These are phyloP conservation scores for Eupeodes corollae DNA, from an alignment of 1,140 invertebrate genomes.

Conservation along the genomic window DNA sequence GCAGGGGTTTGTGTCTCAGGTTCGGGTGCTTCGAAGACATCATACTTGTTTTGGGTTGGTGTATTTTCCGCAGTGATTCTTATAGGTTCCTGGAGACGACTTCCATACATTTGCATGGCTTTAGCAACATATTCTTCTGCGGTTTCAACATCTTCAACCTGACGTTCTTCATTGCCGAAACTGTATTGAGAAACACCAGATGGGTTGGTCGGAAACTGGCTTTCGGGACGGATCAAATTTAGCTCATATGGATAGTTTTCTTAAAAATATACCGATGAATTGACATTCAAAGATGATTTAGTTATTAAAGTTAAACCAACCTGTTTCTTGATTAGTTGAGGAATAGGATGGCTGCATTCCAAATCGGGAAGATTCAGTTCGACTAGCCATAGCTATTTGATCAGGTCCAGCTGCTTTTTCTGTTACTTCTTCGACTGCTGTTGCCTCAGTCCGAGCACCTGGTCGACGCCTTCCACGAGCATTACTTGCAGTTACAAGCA, in stretches of 20 bases:
- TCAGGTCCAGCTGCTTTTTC: slow-evolving; percentile 16
- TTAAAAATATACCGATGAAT: no score
- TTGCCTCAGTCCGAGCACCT: background rate
- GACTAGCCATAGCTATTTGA: slow-evolving; percentile 19
- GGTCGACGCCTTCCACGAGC: slow-evolving; percentile 6
- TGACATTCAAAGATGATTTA: no score
- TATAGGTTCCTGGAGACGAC: slow-evolving; percentile 18
- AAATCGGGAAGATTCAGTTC: slow-evolving; percentile 2
- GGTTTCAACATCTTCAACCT: slow-evolving; percentile 26
- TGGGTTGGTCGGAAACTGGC: no score
- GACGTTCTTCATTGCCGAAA: background rate
- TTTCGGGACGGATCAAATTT: slow-evolving; percentile 26
- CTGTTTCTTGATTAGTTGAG: slow-evolving; percentile 1
- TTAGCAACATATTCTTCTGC: slow-evolving; percentile 33
- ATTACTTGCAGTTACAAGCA: slow-evolving; percentile 3
- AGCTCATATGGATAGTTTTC: slow-evolving; percentile 9
- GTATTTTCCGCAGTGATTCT: slow-evolving; percentile 3
- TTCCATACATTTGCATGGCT: slow-evolving; percentile 28
- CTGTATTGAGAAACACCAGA: slow-evolving; percentile 1
- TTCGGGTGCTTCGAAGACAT: background rate
- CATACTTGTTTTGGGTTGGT: background rate
- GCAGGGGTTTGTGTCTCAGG: background rate
- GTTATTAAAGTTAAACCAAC: background rate
- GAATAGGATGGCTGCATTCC: slow-evolving; percentile 4
- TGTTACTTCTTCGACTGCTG: slow-evolving; percentile 13